A percentile compares a stretch with the other conserved stretches of the same genome.
These are phyloP conservation scores for Pao palembangensis DNA, from an alignment of 2,113 vertebrate species.

Conservation along the genomic window DNA sequence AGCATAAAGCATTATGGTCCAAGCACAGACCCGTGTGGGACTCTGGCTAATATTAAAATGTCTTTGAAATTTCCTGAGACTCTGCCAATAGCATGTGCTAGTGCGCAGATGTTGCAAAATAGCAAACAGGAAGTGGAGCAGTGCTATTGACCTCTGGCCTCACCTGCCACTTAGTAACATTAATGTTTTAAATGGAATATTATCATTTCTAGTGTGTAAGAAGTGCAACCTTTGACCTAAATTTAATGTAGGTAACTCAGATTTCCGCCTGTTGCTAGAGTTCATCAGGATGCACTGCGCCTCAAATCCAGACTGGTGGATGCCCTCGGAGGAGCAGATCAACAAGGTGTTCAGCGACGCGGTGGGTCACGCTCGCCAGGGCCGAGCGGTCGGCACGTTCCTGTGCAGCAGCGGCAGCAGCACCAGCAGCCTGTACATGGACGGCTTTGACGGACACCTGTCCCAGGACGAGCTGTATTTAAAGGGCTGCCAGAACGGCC, in stretches of 20 bases:
- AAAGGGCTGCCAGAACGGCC: slow-evolving; percentile 83
- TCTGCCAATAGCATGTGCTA: too few relatives aligned
- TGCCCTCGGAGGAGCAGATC: slow-evolving; percentile 98
- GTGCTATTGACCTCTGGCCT: too few relatives aligned
- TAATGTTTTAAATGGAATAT: too few relatives aligned
- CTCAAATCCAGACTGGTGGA: slow-evolving; percentile 99
- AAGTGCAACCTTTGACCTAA: too few relatives aligned
- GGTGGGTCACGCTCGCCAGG: slow-evolving; percentile 94
- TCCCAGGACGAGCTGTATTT: slow-evolving; percentile 84
- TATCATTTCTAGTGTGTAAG: too few relatives aligned
- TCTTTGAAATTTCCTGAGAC: too few relatives aligned
- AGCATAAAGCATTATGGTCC: too few relatives aligned
- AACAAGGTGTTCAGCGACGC: slow-evolving; percentile 99
- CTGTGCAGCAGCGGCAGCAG: slow-evolving; percentile 77
- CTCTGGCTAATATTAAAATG: too few relatives aligned
- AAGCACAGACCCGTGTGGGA: too few relatives aligned
- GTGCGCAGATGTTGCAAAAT: too few relatives aligned
- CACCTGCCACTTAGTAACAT: too few relatives aligned
- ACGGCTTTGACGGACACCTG: slow-evolving; percentile 84
- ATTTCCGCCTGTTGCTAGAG: slow-evolving; percentile 73
- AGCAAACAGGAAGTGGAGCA: too few relatives aligned
- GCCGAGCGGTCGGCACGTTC: slow-evolving; percentile 92
- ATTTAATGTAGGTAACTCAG: neutral
- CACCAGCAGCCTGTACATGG: slow-evolving; percentile 86
- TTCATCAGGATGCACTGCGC: slow-evolving; percentile 99